Percentiles rank a stretch among this genome's conserved stretches.
phyloP scores from a whole-genome alignment of 2,113 vertebrate genomes.

The Tychaedon coryphoeus region DNA sequence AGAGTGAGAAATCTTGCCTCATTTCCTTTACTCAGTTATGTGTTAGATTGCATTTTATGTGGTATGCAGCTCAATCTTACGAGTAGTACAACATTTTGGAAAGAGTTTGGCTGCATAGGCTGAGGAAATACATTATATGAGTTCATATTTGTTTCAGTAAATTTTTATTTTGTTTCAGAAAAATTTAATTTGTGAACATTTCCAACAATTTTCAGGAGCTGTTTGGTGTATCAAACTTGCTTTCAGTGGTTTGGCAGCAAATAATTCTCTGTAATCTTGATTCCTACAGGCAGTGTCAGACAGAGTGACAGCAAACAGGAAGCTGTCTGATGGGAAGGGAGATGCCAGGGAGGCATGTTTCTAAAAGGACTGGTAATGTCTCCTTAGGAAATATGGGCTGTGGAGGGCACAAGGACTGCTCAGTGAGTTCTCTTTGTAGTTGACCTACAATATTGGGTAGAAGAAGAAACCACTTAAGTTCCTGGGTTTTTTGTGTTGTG shows the following conservation, averaged over 20 bases:
- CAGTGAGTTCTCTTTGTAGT: not conserved
- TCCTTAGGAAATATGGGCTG: not conserved
- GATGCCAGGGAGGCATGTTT: not conserved
- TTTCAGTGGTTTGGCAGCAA: not conserved
- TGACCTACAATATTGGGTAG: not conserved
- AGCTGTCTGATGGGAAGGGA: not conserved
- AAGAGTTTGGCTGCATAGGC: not conserved
- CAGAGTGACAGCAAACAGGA: not conserved
- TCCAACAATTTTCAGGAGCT: not conserved
- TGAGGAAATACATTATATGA: not conserved
- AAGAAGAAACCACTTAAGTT: not conserved
- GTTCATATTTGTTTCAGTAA: not conserved
- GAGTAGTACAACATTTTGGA: not conserved
- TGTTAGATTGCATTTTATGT: not conserved
- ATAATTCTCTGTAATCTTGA: not conserved
- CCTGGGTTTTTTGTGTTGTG: not conserved
- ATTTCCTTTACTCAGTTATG: constrained; percentile 5
- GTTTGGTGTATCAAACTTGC: not conserved
- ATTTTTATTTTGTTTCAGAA: not conserved
- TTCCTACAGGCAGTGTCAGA: not conserved
- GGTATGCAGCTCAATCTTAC: not conserved
- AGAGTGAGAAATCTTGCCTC: constrained; percentile 1
- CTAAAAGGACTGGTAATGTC: not conserved
- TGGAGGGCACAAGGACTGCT: not conserved
- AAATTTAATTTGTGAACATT: not conserved